Conservation (phyloP, 2,888 invertebrate species). For the Cephonodes hylas region DNA sequence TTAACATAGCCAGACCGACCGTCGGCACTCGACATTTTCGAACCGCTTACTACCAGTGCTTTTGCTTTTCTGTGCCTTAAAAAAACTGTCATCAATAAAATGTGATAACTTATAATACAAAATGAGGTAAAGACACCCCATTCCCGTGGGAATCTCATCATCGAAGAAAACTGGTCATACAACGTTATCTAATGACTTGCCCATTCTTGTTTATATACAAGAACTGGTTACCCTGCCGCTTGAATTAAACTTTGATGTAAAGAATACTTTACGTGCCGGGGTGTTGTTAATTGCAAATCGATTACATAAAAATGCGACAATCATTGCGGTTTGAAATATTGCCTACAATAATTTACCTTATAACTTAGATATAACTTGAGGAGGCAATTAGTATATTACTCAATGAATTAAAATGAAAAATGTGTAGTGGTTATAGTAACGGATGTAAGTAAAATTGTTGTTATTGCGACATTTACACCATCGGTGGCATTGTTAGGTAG, state of each 20-base stretch:
- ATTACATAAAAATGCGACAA: background rate
- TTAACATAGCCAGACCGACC: too few species aligned
- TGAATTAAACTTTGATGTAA: background rate
- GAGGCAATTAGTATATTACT: background rate
- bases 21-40: too few species aligned
- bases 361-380: background rate
- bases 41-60: too few species aligned
- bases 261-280: background rate
- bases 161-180: background rate
- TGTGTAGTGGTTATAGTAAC: too few species aligned
- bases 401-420: too few species aligned
- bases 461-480: too few species aligned
- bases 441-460: too few species aligned
- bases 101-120: background rate
- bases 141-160: background rate
- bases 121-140: background rate
- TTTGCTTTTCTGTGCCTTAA: too few species aligned
- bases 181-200: background rate
- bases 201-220: background rate
- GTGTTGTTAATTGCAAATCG: background rate
- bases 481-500: too few species aligned
- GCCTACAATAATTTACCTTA: background rate
- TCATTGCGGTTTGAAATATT: background rate
- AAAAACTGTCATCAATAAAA: background rate
- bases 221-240: background rate